Base-by-base conservation (phyloP, 2,797 vertebrate species). In the Onychomys leucogaster region DNA sequence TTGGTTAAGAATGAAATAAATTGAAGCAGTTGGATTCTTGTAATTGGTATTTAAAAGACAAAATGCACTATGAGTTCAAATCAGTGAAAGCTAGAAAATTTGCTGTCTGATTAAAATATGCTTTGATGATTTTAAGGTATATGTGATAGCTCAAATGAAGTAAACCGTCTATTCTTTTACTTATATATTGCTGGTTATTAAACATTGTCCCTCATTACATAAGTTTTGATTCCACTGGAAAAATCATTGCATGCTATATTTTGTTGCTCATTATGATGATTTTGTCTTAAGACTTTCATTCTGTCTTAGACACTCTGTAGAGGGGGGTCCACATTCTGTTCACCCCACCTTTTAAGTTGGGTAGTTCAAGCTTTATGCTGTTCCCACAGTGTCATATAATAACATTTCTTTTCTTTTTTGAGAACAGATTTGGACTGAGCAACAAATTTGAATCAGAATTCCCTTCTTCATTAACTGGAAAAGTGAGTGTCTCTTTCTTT, bases 391-490 rank as follows among this genome's bases (percentile, higher is more conserved):
- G 65, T 61, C 59, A 61, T 77, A 2, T 84, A 96, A 65, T 97
- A 94, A 96, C 61, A 71, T 57, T 2, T 89, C 98, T 80, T 77
- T 19, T 96, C 55, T 92, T 55, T 97, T 98, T 91, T 91, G 55
- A 29, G 80, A 96, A 94, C 93, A 99, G 99, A 98, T 99, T 99
- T 99, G 99, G 99, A 97, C 99, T 99, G 90, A 99, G 99, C 98
- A 99, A 99, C 99, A 99, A 99, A 99, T 99, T 99, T 98, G 99
- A 99, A 99, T 99, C 99, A 76, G 99, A 99, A 98, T 99, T 99
- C 98, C 99, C 99, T 94, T 99, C 99, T 95, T 99, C 99, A 80
- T 99, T 99, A 98, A 99, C 99, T 97, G 99, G 99, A 99, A 99
- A 99, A 99, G 99, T 99, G 97, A 99, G 99, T 98, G 78, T 86